Base-by-base conservation (phyloP, 1,140 invertebrate species). In the Drosophila mauritiana region DNA sequence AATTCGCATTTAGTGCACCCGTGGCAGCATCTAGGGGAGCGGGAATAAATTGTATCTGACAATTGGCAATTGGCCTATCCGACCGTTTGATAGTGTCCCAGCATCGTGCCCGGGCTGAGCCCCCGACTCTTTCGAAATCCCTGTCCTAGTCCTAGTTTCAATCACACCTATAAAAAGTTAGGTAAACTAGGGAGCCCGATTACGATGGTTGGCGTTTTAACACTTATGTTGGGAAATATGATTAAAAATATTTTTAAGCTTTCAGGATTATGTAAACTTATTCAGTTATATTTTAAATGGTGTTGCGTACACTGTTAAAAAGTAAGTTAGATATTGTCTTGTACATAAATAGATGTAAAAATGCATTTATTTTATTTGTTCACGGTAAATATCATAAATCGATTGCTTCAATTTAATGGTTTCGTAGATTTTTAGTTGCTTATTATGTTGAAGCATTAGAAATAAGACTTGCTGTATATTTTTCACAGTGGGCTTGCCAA, bases 61-160 rank as follows among this genome's bases (percentile, higher is more conserved):
- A 89, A 89, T 89, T 89, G 84, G 84, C 84, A 89, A 89, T 89
- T 89, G 84, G 84, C 84, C 84, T 89, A 89, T 89, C 85, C 85
- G 77, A 78, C 77, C 73, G 68, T 89, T 89, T 89, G 84, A 88
- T 88, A 89, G 83, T 79, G 75, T 75, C 64, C 80, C 73, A 76
- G 69, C 36, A 37, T 8, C 11, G 8, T 22, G 15, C 48, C 27
- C 27, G 25, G 37, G 46, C 56, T 61, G 15, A 39, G 36, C 43
- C 43, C n/a, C 37, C 43, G 15, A 15, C 5, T 22, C 48, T 51
- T 34, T 51, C 6, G 13, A 1, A 10, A 34, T 55, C 13, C 12
- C 42, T 8, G 17, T 48, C 34, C 8, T 13, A 55, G 43, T 13
- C 11, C 6, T 11, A 5, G 17, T 20, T 20, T 20, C 34, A 46